Percentiles rank a stretch among this genome's conserved stretches.
phyloP scores from a whole-genome alignment of 2,888 invertebrate genomes.

The Apamea sordens region DNA sequence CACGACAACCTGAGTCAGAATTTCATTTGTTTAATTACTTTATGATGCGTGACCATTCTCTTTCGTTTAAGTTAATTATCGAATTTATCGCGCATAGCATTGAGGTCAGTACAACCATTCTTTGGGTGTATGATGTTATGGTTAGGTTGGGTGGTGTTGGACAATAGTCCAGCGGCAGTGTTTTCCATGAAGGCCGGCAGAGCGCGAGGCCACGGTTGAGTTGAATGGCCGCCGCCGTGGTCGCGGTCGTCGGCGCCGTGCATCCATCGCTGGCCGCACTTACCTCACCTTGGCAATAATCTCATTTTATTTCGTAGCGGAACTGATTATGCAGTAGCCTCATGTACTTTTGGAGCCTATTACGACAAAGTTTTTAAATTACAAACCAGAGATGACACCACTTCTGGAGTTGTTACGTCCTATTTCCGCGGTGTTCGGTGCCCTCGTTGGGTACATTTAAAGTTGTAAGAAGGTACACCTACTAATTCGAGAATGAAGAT shows the following conservation, averaged over 20 bases:
- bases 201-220: slow-evolving; percentile 80
- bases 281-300: slow-evolving; percentile 87
- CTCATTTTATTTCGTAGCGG: slow-evolving; percentile 83
- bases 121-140: slow-evolving; percentile 24
- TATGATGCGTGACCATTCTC: slow-evolving; percentile 55
- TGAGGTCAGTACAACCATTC: slow-evolving; percentile 10
- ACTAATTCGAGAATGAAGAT: slow-evolving; percentile 1
- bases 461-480: background rate
- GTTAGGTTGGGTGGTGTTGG: slow-evolving; percentile 37
- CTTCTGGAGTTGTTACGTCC: slow-evolving; percentile 18
- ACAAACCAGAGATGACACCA: slow-evolving; percentile 34
- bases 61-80: slow-evolving; percentile 49
- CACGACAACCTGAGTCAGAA: slow-evolving; percentile 17
- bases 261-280: slow-evolving; percentile 81
- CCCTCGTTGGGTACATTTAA: background rate
- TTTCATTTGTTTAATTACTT: slow-evolving; percentile 48
- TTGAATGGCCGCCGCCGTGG: slow-evolving; percentile 85
- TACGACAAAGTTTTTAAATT: slow-evolving; percentile 47
- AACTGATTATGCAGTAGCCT: slow-evolving; percentile 77
- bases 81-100: slow-evolving; percentile 35
- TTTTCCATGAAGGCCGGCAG: slow-evolving; percentile 70
- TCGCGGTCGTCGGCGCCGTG: slow-evolving; percentile 78
- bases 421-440: slow-evolving; percentile 10
- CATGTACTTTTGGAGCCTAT: slow-evolving; percentile 66
- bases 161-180: slow-evolving; percentile 52